Percentiles rank a stretch among this genome's conserved stretches.
These are phyloP conservation scores for Bujurquina vittata DNA, from an alignment of 2,113 vertebrate genomes.

Conservation along the genomic window DNA sequence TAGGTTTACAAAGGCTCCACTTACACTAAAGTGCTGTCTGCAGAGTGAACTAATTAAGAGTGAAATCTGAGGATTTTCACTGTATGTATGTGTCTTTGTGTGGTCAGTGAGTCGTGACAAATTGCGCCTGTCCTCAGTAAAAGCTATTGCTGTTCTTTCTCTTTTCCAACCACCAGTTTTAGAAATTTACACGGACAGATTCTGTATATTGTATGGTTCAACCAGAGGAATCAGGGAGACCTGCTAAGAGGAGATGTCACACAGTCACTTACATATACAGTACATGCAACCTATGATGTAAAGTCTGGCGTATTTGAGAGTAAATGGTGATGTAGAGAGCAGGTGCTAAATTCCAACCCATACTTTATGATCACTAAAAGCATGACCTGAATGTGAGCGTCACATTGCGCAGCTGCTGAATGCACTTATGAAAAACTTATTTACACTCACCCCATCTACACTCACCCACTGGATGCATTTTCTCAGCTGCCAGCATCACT, in stretches of 20 bases:
- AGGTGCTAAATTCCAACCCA: not conserved
- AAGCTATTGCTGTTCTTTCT: not conserved
- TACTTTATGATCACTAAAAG: not conserved
- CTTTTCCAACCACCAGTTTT: not conserved
- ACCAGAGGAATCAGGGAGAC: conserved; percentile 1
- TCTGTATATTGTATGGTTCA: not conserved
- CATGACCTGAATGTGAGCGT: not conserved
- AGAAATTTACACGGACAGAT: not conserved
- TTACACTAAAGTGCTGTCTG: conserved; percentile 21
- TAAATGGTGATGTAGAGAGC: not conserved
- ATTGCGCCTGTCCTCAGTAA: not conserved
- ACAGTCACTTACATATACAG: conserved; percentile 28
- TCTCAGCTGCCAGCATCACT: not conserved
- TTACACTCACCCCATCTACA: not conserved
- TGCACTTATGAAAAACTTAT: conserved; percentile 1
- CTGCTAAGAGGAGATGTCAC: not conserved
- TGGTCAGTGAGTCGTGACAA: conserved; percentile 37
- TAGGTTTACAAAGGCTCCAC: conserved; percentile 32
- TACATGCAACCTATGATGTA: not conserved
- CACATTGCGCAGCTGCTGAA: not conserved
- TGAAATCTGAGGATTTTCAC: conserved; percentile 37
- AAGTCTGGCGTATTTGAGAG: not conserved
- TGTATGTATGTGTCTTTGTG: conserved; percentile 11
- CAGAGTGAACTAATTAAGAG: conserved; percentile 47
- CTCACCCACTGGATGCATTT: conserved; percentile 6